Conservation (phyloP, 2,113 vertebrate genomes). For the Callospermophilus lateralis region DNA sequence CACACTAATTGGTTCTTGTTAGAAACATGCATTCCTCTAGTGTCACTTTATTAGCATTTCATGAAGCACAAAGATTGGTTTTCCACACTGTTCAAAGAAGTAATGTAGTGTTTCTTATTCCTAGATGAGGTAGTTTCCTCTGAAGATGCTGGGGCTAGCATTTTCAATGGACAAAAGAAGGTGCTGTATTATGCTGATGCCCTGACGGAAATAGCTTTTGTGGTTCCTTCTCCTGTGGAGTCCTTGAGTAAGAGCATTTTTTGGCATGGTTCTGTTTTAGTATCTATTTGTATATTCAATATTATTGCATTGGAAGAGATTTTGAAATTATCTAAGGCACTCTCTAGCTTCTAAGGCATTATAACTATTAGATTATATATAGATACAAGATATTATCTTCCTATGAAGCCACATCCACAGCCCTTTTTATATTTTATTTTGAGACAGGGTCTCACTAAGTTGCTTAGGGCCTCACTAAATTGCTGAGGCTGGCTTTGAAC, state of each 20-base stretch:
- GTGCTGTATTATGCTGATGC: conserved; percentile 97
- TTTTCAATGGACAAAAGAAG: conserved; percentile 97
- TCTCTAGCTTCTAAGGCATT: conserved; percentile 39
- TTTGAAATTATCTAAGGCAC: conserved; percentile 41
- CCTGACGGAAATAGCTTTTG: conserved; percentile 97
- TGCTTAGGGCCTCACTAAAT: no score
- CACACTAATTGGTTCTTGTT: not conserved
- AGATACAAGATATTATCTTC: not conserved
- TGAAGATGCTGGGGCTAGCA: conserved; percentile 93
- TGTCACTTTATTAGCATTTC: conserved; percentile 53
- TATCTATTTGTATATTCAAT: conserved; percentile 56
- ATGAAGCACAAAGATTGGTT: conserved; percentile 16
- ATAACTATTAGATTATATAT: conserved; percentile 53
- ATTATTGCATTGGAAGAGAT: conserved; percentile 27
- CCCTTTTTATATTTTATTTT: no score
- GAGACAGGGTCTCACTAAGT: no score
- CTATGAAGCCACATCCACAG: not conserved
- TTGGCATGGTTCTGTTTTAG: conserved; percentile 44
- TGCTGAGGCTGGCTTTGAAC: no score
- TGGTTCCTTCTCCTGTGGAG: conserved; percentile 95
- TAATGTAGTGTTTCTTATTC: conserved; percentile 67
- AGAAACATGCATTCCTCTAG: conserved; percentile 21
- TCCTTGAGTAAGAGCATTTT: conserved; percentile 90
- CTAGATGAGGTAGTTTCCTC: conserved; percentile 91
- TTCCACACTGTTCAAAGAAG: conserved; percentile 22